These are phyloP conservation scores for Arctia plantaginis DNA, from an alignment of 2,888 invertebrate species.

Conservation along the genomic window DNA sequence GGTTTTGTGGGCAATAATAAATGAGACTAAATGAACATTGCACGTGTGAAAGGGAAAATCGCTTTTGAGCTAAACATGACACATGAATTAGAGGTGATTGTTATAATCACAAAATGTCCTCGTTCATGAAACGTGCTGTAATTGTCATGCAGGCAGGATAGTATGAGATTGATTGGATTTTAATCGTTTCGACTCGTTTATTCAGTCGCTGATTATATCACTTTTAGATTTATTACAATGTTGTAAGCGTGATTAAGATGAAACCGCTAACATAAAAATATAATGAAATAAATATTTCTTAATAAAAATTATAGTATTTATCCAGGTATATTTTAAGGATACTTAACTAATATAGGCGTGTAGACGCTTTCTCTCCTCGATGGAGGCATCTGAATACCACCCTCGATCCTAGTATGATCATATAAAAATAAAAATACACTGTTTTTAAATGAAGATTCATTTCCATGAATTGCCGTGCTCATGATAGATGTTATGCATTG, in stretches of 20 bases:
- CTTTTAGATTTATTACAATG: not conserved
- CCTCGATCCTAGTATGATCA: too few relatives aligned
- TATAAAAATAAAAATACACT: too few relatives aligned
- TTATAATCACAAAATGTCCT: not conserved
- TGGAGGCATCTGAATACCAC: not conserved
- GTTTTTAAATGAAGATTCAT: too few relatives aligned
- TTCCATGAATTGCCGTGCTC: too few relatives aligned
- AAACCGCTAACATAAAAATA: not conserved
- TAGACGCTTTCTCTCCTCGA: too few relatives aligned
- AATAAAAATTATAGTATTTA: not conserved
- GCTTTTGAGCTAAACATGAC: not conserved
- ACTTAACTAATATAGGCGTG: not conserved
- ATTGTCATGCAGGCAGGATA: not conserved
- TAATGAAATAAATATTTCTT: not conserved
- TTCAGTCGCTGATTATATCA: not conserved
- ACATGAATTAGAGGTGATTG: not conserved
- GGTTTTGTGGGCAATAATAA: constrained; percentile 11
- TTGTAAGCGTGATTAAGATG: not conserved
- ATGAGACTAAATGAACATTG: not conserved
- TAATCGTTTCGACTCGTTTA: not conserved
- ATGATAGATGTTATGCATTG: too few relatives aligned
- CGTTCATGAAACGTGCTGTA: not conserved
- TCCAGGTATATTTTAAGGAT: not conserved
- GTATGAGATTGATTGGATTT: not conserved
- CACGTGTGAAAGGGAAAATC: not conserved